These are phyloP conservation scores for Pseudois nayaur DNA, from an alignment of 2,113 vertebrate species.

Conservation along the genomic window DNA sequence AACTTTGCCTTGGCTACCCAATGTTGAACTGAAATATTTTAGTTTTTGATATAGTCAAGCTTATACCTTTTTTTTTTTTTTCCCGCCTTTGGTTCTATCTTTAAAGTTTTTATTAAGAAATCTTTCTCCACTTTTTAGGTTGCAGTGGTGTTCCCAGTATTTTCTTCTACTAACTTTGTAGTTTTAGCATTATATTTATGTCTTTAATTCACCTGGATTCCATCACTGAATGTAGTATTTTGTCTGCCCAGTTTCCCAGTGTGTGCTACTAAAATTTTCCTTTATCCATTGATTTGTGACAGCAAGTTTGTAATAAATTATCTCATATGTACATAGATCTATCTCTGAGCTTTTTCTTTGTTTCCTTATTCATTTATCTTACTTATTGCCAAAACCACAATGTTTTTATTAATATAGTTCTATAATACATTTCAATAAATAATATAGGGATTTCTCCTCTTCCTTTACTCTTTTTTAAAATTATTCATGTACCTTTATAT, in stretches of 20 bases:
- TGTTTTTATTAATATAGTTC: background rate
- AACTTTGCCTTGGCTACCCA: background rate
- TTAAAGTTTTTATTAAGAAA: background rate
- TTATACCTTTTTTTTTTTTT: background rate
- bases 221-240: background rate
- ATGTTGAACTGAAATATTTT: background rate
- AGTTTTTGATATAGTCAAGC: background rate
- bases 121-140: background rate
- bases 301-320: conserved; percentile 11
- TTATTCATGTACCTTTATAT: background rate
- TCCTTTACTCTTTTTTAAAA: background rate
- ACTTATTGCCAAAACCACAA: background rate
- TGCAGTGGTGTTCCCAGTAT: background rate
- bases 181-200: background rate
- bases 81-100: background rate
- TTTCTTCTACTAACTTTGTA: conserved; percentile 1
- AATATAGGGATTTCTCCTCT: background rate
- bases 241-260: background rate
- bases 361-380: background rate
- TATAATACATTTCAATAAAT: background rate
- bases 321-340: background rate
- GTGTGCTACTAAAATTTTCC: background rate
- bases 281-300: background rate
- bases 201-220: background rate
- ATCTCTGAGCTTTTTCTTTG: background rate